Evolutionary conservation across 2,797 vertebrate species (phyloP).

Genomic region (Pangasius djambal): DNA sequence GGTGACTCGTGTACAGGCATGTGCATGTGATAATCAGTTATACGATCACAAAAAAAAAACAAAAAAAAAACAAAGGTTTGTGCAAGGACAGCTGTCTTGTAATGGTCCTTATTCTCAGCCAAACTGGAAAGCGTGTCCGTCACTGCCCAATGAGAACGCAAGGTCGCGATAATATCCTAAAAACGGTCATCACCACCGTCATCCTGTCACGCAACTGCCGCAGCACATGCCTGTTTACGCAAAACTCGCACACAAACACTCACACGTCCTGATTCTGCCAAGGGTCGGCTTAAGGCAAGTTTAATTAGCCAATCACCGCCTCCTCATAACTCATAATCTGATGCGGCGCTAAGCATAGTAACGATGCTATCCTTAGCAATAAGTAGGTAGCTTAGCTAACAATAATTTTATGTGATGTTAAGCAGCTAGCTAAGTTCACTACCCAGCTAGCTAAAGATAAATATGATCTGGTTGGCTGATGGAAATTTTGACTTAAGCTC

Average conservation of each 20-base stretch:
- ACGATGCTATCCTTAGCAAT: background rate
- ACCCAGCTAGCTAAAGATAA: background rate
- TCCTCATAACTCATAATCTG: background rate
- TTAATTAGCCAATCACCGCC: background rate
- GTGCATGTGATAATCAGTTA: background rate
- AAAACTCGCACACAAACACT: background rate
- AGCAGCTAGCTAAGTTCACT: background rate
- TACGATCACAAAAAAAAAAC: background rate
- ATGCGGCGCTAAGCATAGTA: background rate
- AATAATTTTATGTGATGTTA: background rate
- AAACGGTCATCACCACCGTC: background rate
- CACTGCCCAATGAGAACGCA: background rate
- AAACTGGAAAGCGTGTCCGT: background rate
- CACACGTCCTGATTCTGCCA: background rate
- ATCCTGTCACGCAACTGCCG: background rate
- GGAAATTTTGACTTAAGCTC: background rate
- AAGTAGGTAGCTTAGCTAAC: background rate
- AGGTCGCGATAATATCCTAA: background rate
- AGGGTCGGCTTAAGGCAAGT: background rate
- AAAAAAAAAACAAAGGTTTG: background rate
- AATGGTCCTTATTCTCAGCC: background rate
- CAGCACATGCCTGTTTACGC: background rate
- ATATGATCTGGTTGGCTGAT: background rate
- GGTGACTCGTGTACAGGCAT: constrained; percentile 2
- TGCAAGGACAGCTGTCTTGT: background rate